Base-by-base conservation (phyloP, 1,140 invertebrate species). In the Manduca sexta region DNA sequence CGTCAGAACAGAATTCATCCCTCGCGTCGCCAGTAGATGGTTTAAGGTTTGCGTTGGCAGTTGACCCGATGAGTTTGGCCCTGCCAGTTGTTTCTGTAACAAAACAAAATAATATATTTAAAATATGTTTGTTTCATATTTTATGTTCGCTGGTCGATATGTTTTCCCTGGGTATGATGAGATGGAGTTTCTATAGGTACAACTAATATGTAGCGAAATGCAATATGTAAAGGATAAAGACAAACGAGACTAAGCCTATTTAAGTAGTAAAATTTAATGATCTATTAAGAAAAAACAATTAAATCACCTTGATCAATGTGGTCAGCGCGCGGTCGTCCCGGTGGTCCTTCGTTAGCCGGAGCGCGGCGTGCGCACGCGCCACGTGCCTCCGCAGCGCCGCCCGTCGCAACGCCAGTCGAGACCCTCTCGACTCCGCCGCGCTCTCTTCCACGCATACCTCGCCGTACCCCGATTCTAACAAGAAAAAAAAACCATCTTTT, bases 301-400 rank as follows among this genome's bases (percentile, higher is more conserved):
- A n/a, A 31, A 31, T 38, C 14, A 82, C 81, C 73, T 79, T 82
- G 30, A 84, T 65, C 33, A 75, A 44, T n/a, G 64, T 45, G 4
- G 68, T 68, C 0, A 84, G 52, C 0, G 63, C 57, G n/a, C 56
- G 59, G 31, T 74, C 61, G 14, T 70, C 49, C 15, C 56, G 64
- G 47, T 71, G 60, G 66, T 60, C 74, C 61, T 44, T 60, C 49
- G 55, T 74, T 58, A 62, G 79, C 49, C 58, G 76, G 47, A 59
- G 48, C 53, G 76, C 52, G 46, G 84, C 45, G 65, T 85, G 38
- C 69, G 73, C 64, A 0, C 89, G 84, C 7, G 84, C 81, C 1
- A 90, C 74, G 33, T 88, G 85, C 39, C 89, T 56, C n/a, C 88
- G 79, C 4, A 90, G 59, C 17, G 89, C 88, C 0, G 88, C 87